Evolutionary conservation across 1,140 invertebrate genomes (phyloP).

Genomic region (Harlomillsia oculata): DNA sequence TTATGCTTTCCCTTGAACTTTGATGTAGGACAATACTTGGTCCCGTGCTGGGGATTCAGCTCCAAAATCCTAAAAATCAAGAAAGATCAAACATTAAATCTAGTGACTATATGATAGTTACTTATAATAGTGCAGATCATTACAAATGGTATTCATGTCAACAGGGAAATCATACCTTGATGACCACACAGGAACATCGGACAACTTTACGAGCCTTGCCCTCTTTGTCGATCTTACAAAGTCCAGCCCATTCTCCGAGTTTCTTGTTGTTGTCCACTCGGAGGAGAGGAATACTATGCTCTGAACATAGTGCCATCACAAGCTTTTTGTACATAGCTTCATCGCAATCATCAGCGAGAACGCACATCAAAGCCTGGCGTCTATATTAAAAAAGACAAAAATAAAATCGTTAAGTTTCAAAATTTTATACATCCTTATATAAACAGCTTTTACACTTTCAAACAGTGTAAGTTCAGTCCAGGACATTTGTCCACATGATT

Average conservation of each 20-base stretch:
- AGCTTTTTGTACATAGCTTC: constrained; percentile 95
- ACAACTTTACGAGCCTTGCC: constrained; percentile 98
- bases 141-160: background rate
- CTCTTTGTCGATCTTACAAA: constrained; percentile 98
- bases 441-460: too few relatives aligned
- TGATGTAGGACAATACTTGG: constrained; percentile 35
- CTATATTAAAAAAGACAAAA: constrained; percentile 43
- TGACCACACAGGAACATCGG: constrained; percentile 95
- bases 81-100: background rate
- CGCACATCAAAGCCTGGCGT: constrained; percentile 89
- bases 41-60: constrained; percentile 28
- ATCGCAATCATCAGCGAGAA: constrained; percentile 95
- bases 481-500: background rate
- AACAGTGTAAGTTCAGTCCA: too few relatives aligned
- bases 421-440: background rate
- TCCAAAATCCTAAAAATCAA: constrained; percentile 30
- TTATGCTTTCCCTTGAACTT: constrained; percentile 28
- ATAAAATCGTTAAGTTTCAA: too few relatives aligned
- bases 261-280: constrained; percentile 98
- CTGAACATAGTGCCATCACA: constrained; percentile 95
- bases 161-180: constrained; percentile 57
- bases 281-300: constrained; percentile 94
- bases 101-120: background rate
- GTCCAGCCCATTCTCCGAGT: constrained; percentile 95
- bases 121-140: background rate